Base-by-base conservation (phyloP, 2,113 vertebrate genomes). In the Gymnogyps californianus region DNA sequence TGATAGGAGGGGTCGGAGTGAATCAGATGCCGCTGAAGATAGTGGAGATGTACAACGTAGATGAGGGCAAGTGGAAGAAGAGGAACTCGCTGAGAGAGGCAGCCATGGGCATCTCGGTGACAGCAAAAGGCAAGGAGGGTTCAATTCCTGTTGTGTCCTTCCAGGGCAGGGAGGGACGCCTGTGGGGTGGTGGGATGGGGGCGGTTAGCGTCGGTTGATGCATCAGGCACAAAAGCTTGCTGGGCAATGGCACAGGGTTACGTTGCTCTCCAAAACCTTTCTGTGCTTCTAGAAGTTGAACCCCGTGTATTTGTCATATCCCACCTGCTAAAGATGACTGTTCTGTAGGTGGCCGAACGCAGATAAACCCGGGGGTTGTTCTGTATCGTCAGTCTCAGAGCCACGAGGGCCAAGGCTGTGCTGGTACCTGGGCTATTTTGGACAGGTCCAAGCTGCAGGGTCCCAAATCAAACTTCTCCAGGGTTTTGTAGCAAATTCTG, bases 31-130 rank as follows among this genome's bases (percentile, higher is more conserved):
- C 99, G 7, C 96, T 99, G 89, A 99, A 99, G 98, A 98, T 98
- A 38, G 99, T 99, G 97, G 99, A 99, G 98, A 98, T 99, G 98
- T 99, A 98, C 98, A 98, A 98, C 98, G 98, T 99, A 13, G 99
- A 99, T 2, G 99, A 99, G 76, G 99, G 99, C 70, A 99, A 98
- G 97, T 99, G 99, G 99, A 99, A 98, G 98, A 99, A 99, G 98
- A 99, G 99, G 96, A 99, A 98, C 58, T 95, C 98, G 0, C 98
- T 99, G 54, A 98, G 99, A 0, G 99, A 99, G 92, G 98, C 99
- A 1, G 98, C 99, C 86, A 99, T 99, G 99, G 99, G 99, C 58
- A 98, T 99, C 80, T 99, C 99, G 2, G 98, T 99, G 95, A 98
- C 98, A 0, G 98, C 99, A n/a, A 99, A 99, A 99, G 99, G 99